Evolutionary conservation across 2,797 vertebrate species (phyloP).

Genomic region (Spizella passerina): DNA sequence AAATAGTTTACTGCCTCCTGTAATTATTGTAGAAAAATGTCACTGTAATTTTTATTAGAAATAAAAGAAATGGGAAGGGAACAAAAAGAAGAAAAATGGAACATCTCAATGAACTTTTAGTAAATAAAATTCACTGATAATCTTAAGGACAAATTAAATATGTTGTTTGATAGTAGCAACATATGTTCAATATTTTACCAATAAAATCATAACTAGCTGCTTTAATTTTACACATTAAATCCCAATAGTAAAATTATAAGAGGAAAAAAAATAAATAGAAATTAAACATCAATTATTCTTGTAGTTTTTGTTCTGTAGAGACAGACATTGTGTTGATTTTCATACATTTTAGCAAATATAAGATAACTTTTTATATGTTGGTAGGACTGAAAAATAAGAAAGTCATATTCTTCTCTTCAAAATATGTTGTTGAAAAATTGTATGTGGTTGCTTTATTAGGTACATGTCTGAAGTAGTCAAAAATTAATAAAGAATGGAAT

Average conservation of each 20-base stretch:
- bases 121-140: not conserved
- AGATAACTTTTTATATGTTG: not conserved
- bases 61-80: fast-evolving
- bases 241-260: not conserved
- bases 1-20: not conserved
- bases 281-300: not conserved
- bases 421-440: fast-evolving
- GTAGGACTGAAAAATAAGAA: not conserved
- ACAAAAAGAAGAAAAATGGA: not conserved
- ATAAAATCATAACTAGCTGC: not conserved
- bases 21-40: not conserved
- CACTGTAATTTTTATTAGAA: not conserved
- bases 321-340: not conserved
- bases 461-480: not conserved
- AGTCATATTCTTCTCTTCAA: not conserved
- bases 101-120: not conserved
- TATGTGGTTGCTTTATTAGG: not conserved
- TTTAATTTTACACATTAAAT: not conserved
- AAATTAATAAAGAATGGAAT: not conserved
- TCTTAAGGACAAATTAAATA: not conserved
- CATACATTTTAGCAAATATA: not conserved
- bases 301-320: not conserved
- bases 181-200: not conserved
- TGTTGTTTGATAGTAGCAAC: fast-evolving
- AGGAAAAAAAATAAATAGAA: not conserved